phyloP scores from a whole-genome alignment of 2,113 vertebrate genomes.

The Meriones unguiculatus region DNA sequence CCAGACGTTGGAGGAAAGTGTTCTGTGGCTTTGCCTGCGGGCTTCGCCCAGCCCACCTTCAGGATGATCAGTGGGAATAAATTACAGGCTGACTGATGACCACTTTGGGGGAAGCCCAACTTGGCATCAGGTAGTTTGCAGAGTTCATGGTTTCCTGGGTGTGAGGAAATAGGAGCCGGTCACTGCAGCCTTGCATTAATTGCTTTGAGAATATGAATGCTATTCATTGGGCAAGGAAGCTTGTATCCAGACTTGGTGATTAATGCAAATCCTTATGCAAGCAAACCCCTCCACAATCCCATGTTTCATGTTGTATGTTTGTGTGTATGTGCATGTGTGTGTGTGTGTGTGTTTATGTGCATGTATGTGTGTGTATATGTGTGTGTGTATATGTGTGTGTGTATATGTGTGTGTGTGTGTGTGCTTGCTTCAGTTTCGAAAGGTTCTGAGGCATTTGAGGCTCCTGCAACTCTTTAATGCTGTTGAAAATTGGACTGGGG shows the following conservation, averaged over 20 bases:
- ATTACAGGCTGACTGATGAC: not conserved
- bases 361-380: not conserved
- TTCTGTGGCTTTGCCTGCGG: not conserved
- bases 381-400: not conserved
- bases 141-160: constrained; percentile 9
- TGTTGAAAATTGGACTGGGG: not conserved
- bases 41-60: not conserved
- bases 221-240: not conserved
- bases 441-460: not conserved
- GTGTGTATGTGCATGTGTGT: not conserved
- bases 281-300: not conserved
- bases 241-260: not conserved
- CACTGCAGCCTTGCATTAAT: not conserved
- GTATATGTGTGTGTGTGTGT: not conserved
- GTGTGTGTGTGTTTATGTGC: not conserved
- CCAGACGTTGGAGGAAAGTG: not conserved
- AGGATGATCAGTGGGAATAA: not conserved
- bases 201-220: constrained; percentile 28
- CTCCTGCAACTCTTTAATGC: not conserved
- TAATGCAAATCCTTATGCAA: not conserved
- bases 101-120: not conserved
- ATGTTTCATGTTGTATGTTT: not conserved
- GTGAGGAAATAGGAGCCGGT: not conserved
- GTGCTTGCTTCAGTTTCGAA: not conserved
- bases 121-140: not conserved